Base-by-base conservation (phyloP, 1,140 invertebrate genomes). In the Monochamus saltuarius region DNA sequence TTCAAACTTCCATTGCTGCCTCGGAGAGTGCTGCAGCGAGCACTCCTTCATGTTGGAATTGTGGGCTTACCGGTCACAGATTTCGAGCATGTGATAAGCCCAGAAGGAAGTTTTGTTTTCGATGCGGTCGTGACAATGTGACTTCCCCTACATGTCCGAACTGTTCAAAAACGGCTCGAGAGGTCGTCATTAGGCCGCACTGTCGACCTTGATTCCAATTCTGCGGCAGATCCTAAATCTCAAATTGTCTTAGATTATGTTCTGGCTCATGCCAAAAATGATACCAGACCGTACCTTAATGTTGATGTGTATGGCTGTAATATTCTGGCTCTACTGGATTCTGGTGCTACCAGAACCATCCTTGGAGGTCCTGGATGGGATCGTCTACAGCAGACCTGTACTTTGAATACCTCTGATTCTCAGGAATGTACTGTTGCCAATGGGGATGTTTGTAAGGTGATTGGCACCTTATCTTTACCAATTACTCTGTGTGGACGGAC, bases 391-490 rank as follows among this genome's bases (percentile, higher is more conserved):
- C 17, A 2, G 16, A 19, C 2, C 29, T 13, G 13, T 13, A 45
- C 53, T n/a, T 7, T 13, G n/a, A 17, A 42, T 17, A 13, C n/a
- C 7, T 2, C n/a, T 4, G 38, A 55, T 16, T n/a, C 29, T 13
- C 11, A 17, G 9, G 10, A n/a, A 14, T 64, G 62, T 37, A 59
- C 50, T 10, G 52, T 64, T 2, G 62, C 57, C 29, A 64, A 64
- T 55, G 62, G 57, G 1, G 35, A 54, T 35, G 38, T 16, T 3
- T 60, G 62, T 43, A 37, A 6, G 4, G 50, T 47, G 10, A 19
- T 10, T 16, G 62, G 57, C 0, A 38, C 35, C 22, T 17, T 54
- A 7, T 22, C 17, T 19, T 9, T 56, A 3, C 56, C 62, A 0
- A 45, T 64, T 7, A 36, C 34, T 8, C 22, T 42, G 7, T 17